Base-by-base conservation (phyloP, 2,113 vertebrate species). In the Cervus canadensis region DNA sequence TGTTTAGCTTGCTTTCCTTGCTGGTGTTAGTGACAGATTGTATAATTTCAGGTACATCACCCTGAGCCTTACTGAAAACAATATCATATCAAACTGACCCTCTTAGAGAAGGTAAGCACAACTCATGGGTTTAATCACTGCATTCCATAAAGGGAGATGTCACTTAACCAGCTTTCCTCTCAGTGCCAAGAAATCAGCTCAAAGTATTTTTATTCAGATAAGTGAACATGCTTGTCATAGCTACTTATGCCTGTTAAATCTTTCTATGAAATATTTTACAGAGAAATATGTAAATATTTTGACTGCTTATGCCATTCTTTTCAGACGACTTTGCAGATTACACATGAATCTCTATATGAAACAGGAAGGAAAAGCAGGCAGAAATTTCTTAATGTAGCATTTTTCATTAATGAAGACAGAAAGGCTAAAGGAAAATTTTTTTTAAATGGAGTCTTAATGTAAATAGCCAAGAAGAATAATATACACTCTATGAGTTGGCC, bases 271-370 rank as follows among this genome's bases (percentile, higher is more conserved):
- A 99, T 98, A 99, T 97, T 98, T 99, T 98, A 98, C 94, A 98
- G 94, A 83, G 98, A 99, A 99, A 97, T 98, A 99, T 99, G 99
- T 99, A 99, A 99, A 99, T 99, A 99, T 99, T 99, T 99, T 99
- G 99, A 99, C 97, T 97, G 91, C 83, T 97, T 97, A 96, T 98
- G 98, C 98, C 99, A 98, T 99, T 98, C 97, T 98, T 98, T 98
- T 98, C 67, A 60, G 98, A 98, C 97, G 92, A 91, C 95, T 50
- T 97, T 98, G 97, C 89, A 94, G 97, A 98, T 99, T 98, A 98
- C 96, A 97, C 97, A 96, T 56, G 92, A 97, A 96, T 98, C 90
- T 98, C 98, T 98, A 91, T 95, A 97, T 96, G 95, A 98, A 57
- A 87, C 64, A 98, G 98, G 98, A 97, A 98, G 97, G 97, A 98